Percentiles rank a stretch among this genome's conserved stretches.
Evolutionary conservation across 2,113 vertebrate genomes (phyloP).

Genomic region (Alligator sinensis): DNA sequence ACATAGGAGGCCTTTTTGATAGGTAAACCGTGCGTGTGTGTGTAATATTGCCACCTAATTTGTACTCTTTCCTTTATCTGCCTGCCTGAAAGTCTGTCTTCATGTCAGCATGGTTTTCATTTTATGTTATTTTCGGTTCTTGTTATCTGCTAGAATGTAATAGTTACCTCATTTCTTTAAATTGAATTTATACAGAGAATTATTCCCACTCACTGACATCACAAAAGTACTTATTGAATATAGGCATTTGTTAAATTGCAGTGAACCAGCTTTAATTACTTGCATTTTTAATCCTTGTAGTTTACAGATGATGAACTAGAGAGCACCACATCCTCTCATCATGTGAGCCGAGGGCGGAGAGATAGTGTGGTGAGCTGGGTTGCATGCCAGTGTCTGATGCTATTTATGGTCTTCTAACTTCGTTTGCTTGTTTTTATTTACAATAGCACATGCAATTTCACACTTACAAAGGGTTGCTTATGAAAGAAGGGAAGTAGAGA

Average conservation of each 20-base stretch:
- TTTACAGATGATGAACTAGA: conserved; percentile 84
- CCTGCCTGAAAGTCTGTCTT: background rate
- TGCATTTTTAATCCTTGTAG: conserved; percentile 73
- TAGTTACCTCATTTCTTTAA: background rate
- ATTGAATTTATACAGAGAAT: background rate
- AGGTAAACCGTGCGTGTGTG: too few relatives aligned
- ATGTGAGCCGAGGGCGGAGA: conserved; percentile 77
- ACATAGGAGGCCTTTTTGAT: too few relatives aligned
- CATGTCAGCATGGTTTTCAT: background rate
- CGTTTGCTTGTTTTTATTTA: background rate
- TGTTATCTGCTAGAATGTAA: too few relatives aligned
- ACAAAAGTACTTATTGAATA: background rate
- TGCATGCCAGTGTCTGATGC: conserved; percentile 28
- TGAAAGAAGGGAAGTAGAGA: background rate
- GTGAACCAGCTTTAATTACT: background rate
- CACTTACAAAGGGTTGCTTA: background rate
- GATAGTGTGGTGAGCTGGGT: conserved; percentile 87
- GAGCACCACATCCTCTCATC: conserved; percentile 84
- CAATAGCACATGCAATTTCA: background rate
- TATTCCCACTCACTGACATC: background rate
- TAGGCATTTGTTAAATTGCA: background rate
- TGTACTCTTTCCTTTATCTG: too few relatives aligned
- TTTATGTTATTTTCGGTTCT: background rate
- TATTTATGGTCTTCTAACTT: background rate
- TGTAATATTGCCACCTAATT: too few relatives aligned